Base-by-base conservation (phyloP, 2,888 invertebrate species). In the Dryocosmus kuriphilus region DNA sequence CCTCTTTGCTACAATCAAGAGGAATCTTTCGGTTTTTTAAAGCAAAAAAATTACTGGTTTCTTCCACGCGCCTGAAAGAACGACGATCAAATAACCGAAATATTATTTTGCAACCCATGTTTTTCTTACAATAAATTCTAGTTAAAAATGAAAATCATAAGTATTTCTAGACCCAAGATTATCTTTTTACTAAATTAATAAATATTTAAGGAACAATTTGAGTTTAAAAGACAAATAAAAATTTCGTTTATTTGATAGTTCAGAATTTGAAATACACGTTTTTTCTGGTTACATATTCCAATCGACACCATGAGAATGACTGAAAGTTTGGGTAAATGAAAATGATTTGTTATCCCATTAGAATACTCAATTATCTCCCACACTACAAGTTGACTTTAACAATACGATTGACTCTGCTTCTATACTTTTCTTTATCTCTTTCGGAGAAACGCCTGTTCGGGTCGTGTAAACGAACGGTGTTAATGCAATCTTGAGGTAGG, bases 401-500 rank as follows among this genome's bases (percentile, higher is more conserved):
- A 61, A 63, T 76, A 71, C 79, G 75, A 79, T 77, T 80, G 80
- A 80, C 79, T 80, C 80, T 80, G 81, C 63, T 57, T 78, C 77
- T 67, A 77, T 32, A 78, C 63, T 61, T 77, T 41, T 38, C 32
- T 16, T 65, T 76, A 77, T 77, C 77, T 80, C 77, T 80, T 73
- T 79, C 74, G 78, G 79, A 76, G 51, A 71, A 77, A 78, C 62
- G 80, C 75, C 79, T 77, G 79, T 78, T 77, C 76, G 79, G 79
- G 77, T 81, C 74, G 55, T 80, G 80, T 81, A 83, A 84, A 84
- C 80, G 82, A 83, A 79, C 77, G 80, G 80, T 79, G 80, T 78
- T 80, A 80, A 84, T 81, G 85, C 82, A 85, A 84, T 83, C 84
- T 86, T 87, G 88, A 88, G 87, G 87, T 87, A 86, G 87, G 88